Percentiles rank a stretch among this genome's conserved stretches.
Evolutionary conservation across 2,888 invertebrate genomes (phyloP).

Genomic region (Xylocampa areola): DNA sequence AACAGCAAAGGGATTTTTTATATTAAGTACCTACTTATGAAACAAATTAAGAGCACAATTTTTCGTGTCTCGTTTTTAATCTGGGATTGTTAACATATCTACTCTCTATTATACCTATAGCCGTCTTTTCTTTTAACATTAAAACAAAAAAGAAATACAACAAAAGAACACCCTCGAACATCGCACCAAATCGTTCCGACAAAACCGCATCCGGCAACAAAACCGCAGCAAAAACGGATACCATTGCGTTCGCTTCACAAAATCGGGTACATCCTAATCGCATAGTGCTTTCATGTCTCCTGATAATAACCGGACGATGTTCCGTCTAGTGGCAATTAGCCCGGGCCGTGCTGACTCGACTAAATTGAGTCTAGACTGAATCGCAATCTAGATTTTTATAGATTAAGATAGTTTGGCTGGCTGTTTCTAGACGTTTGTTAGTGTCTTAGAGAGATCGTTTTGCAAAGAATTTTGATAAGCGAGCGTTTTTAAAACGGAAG

Average conservation of each 20-base stretch:
- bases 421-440: constrained; percentile 37
- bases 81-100: no score
- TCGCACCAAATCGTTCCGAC: constrained; percentile 8
- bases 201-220: constrained; percentile 18
- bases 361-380: constrained; percentile 55
- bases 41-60: no score
- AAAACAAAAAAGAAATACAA: not conserved
- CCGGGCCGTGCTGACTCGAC: constrained; percentile 46
- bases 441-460: constrained; percentile 32
- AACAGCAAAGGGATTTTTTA: no score
- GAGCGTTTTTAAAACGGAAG: constrained; percentile 13
- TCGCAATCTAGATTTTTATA: constrained; percentile 56
- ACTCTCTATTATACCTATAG: no score
- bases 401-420: constrained; percentile 46
- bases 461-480: constrained; percentile 38
- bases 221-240: constrained; percentile 37
- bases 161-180: not conserved
- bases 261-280: constrained; percentile 50
- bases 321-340: constrained; percentile 57
- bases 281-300: constrained; percentile 50
- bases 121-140: no score
- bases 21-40: no score
- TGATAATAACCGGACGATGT: constrained; percentile 56
- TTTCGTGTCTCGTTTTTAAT: no score
- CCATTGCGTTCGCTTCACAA: constrained; percentile 23